Conservation (phyloP, 2,888 invertebrate species). For the Drosophila pseudotakahashii region DNA sequence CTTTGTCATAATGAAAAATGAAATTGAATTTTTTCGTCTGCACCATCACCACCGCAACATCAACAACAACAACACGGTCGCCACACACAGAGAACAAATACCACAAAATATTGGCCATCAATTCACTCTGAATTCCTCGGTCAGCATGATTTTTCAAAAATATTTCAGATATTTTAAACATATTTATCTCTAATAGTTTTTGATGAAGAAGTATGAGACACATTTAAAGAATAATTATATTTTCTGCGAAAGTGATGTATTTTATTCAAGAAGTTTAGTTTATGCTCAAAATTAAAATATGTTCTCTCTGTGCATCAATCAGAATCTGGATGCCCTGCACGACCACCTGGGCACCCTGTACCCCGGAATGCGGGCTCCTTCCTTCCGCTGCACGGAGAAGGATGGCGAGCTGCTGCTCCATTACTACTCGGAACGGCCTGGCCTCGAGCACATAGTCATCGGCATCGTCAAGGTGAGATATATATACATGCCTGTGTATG, state of each 20-base stretch:
- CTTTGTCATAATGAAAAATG: slow-evolving; percentile 77
- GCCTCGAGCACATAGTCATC: slow-evolving; percentile 97
- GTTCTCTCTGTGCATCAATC: slow-evolving; percentile 44
- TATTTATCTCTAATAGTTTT: neutral
- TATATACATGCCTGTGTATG: neutral
- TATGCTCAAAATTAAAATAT: too few relatives aligned
- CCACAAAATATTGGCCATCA: neutral
- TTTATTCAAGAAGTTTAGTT: too few relatives aligned
- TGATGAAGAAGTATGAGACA: neutral
- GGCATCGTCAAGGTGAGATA: slow-evolving; percentile 95
- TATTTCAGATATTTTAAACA: neutral
- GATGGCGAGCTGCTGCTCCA: slow-evolving; percentile 96
- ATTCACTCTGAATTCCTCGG: neutral
- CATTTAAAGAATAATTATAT: too few relatives aligned
- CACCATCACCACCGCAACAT: slow-evolving; percentile 30
- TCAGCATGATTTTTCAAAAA: neutral
- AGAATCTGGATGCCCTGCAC: slow-evolving; percentile 98
- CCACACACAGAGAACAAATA: slow-evolving; percentile 22
- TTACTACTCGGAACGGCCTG: slow-evolving; percentile 97
- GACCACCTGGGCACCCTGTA: slow-evolving; percentile 97
- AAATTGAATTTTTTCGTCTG: slow-evolving; percentile 76
- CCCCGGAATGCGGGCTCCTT: slow-evolving; percentile 97
- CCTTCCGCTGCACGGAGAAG: slow-evolving; percentile 97
- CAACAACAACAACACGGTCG: slow-evolving; percentile 42
- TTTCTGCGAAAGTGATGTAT: too few relatives aligned